These are phyloP conservation scores for Alloplasta piceator DNA, from an alignment of 2,888 invertebrate species.

Conservation along the genomic window DNA sequence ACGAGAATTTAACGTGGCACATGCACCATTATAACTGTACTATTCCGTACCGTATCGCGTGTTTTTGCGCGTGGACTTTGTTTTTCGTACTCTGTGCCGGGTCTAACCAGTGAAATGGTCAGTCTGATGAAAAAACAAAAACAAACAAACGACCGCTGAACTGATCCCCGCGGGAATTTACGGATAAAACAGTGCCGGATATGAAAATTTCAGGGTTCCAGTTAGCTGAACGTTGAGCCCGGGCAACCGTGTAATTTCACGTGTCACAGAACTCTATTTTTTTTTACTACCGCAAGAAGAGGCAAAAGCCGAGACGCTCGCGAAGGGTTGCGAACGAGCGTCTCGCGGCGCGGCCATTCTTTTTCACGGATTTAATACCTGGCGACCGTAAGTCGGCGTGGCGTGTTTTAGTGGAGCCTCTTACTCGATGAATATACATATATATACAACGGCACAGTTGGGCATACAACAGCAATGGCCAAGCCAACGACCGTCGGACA, in stretches of 20 bases:
- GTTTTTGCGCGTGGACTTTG: constrained; percentile 11
- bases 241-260: constrained; percentile 15
- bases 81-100: not conserved
- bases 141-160: not conserved
- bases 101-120: not conserved
- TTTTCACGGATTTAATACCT: constrained; percentile 75
- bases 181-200: too few relatives aligned
- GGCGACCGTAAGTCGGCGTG: constrained; percentile 71
- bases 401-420: constrained; percentile 45
- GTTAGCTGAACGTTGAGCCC: too few relatives aligned
- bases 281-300: constrained; percentile 24
- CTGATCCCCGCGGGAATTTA: not conserved
- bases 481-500: constrained; percentile 67
- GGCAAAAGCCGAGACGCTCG: constrained; percentile 26
- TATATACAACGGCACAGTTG: constrained; percentile 6
- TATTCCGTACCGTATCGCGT: constrained; percentile 9
- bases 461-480: constrained; percentile 26
- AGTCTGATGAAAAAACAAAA: not conserved
- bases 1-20: constrained; percentile 56
- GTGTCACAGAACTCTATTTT: constrained; percentile 30
- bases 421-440: not conserved
- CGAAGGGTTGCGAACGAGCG: constrained; percentile 49
- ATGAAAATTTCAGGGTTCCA: too few relatives aligned
- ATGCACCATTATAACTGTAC: constrained; percentile 35
- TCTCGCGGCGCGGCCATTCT: constrained; percentile 71